A percentile compares a stretch with the other conserved stretches of the same genome.
Conservation (phyloP, 2,113 vertebrate genomes). For the Prionailurus bengalensis region DNA sequence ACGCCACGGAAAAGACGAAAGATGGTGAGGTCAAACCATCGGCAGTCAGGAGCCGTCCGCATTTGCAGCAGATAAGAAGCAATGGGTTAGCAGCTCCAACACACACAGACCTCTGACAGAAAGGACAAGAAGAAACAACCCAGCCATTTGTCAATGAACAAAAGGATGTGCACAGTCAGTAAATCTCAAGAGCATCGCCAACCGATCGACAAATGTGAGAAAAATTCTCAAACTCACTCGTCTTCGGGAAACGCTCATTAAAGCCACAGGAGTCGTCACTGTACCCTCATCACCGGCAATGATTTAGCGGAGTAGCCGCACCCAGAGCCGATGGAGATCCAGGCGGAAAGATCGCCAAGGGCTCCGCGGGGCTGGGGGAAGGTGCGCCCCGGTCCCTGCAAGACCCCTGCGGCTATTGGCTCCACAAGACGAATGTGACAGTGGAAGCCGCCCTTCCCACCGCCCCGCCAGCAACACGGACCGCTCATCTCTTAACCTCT, state of each 20-base stretch:
- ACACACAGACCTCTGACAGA: neutral
- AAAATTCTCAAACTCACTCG: neutral
- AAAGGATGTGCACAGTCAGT: too few species aligned
- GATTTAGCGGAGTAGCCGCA: accelerated
- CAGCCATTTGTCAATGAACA: neutral
- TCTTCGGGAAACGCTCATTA: neutral
- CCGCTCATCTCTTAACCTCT: accelerated
- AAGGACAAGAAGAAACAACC: neutral
- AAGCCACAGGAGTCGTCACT: neutral
- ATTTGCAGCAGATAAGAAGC: neutral
- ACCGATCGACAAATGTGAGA: neutral
- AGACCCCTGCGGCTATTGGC: accelerated
- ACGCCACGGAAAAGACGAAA: accelerated
- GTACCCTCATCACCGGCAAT: neutral
- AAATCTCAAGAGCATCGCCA: neutral
- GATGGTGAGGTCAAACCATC: accelerated
- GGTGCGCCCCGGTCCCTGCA: accelerated
- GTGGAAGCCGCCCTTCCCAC: too few species aligned
- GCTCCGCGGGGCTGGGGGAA: accelerated
- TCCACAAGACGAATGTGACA: too few species aligned
- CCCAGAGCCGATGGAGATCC: accelerated
- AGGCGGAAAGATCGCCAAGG: neutral
- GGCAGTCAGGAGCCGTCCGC: neutral
- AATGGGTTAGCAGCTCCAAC: neutral
- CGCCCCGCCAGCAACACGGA: accelerated